Evolutionary conservation across 1,140 invertebrate genomes (phyloP).

Genomic region (Platyura marginata): DNA sequence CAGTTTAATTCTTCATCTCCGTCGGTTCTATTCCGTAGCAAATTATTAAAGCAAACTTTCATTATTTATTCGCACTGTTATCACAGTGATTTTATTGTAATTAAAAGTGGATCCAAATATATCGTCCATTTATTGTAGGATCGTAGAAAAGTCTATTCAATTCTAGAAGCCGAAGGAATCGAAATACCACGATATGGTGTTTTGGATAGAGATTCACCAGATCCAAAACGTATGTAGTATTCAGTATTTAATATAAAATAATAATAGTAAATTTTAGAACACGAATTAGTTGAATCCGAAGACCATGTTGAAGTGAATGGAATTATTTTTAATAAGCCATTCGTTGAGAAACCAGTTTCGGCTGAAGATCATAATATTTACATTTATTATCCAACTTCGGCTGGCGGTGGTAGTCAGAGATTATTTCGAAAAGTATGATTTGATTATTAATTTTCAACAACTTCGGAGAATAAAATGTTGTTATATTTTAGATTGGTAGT

Average conservation of each 20-base stretch:
- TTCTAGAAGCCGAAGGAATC: constrained; percentile 85
- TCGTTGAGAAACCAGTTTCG: constrained; percentile 72
- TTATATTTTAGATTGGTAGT: constrained; percentile 71
- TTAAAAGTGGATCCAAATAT: too few relatives aligned
- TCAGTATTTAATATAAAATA: not conserved
- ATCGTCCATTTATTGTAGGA: constrained; percentile 51
- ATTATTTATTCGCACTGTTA: too few relatives aligned
- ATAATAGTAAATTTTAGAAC: constrained; percentile 37
- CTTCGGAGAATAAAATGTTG: not conserved
- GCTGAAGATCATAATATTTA: constrained; percentile 99
- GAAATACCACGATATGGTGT: constrained; percentile 96
- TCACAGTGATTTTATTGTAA: too few relatives aligned
- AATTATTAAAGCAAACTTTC: too few relatives aligned
- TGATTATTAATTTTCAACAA: not conserved
- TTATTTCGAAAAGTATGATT: constrained; percentile 81
- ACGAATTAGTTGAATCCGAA: constrained; percentile 88
- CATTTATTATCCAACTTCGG: constrained; percentile 98
- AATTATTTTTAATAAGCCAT: constrained; percentile 94
- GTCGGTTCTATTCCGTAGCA: too few relatives aligned
- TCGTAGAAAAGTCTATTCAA: constrained; percentile 85
- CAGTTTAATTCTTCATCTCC: too few relatives aligned
- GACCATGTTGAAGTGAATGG: constrained; percentile 99
- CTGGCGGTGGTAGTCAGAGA: constrained; percentile 92
- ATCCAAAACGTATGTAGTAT: constrained; percentile 66
- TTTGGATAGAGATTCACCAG: constrained; percentile 78